Conservation (phyloP, 2,797 vertebrate species). For the Mormyrops attenuatus region DNA sequence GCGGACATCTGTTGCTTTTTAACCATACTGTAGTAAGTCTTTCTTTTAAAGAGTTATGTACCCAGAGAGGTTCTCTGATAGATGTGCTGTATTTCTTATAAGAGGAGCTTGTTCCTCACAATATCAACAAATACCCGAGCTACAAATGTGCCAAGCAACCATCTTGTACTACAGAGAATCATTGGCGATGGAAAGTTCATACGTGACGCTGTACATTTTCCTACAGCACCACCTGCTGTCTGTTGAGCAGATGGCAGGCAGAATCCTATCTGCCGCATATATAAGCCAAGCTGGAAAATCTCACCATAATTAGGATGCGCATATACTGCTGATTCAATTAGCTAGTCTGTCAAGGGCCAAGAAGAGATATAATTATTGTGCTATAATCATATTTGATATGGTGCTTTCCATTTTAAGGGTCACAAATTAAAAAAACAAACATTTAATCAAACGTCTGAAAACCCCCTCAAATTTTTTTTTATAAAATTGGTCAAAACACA, state of each 20-base stretch:
- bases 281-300: background rate
- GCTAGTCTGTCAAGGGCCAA: background rate
- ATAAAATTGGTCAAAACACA: background rate
- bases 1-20: background rate
- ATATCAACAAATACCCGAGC: background rate
- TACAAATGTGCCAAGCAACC: background rate
- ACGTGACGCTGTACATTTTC: slow-evolving; percentile 33
- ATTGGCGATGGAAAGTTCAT: background rate
- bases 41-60: background rate
- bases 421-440: background rate
- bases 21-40: background rate
- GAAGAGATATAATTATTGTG: background rate
- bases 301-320: background rate
- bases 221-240: slow-evolving; percentile 56
- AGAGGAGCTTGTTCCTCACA: background rate
- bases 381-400: background rate
- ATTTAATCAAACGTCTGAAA: background rate
- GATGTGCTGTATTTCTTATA: background rate
- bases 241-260: slow-evolving; percentile 15
- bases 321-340: background rate
- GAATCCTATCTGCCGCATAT: background rate
- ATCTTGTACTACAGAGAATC: background rate
- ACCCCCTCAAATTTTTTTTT: background rate
- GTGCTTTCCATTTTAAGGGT: background rate
- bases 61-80: background rate